Evolutionary conservation across 2,888 invertebrate species (phyloP).

Genomic region (Tachina fera): DNA sequence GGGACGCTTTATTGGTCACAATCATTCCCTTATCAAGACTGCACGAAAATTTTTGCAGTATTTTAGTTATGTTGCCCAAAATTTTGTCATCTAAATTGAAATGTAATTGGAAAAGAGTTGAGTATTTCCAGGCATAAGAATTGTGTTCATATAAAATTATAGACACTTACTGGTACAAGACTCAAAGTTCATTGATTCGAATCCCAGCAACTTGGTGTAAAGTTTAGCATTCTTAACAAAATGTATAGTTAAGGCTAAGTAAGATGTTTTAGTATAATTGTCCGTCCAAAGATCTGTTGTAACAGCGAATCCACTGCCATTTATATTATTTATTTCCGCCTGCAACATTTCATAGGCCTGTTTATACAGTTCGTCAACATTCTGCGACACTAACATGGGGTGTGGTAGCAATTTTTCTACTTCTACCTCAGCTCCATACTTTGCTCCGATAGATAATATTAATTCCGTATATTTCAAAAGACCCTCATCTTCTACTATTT

Average conservation of each 20-base stretch:
- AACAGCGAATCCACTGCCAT: neutral
- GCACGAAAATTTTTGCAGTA: neutral
- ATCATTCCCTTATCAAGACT: neutral
- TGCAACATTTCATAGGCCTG: too few relatives aligned
- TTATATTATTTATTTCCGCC: neutral
- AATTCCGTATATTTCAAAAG: neutral
- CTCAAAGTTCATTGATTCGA: constrained; percentile 2
- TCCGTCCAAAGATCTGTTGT: constrained; percentile 2
- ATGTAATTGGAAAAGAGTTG: neutral
- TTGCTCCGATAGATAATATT: constrained; percentile 1
- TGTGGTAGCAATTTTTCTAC: neutral
- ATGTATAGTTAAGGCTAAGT: neutral
- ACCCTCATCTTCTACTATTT: neutral
- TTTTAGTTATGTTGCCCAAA: neutral
- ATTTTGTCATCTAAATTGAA: constrained; percentile 1
- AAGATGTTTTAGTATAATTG: neutral
- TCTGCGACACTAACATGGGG: neutral
- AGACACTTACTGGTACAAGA: neutral
- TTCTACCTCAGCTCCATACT: neutral
- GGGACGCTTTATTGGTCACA: neutral
- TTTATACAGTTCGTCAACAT: neutral
- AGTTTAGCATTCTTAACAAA: constrained; percentile 3
- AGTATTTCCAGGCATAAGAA: neutral
- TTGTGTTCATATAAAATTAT: neutral
- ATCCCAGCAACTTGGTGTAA: neutral